phyloP scores from a whole-genome alignment of 2,888 invertebrate species.

The Amiota mariae region DNA sequence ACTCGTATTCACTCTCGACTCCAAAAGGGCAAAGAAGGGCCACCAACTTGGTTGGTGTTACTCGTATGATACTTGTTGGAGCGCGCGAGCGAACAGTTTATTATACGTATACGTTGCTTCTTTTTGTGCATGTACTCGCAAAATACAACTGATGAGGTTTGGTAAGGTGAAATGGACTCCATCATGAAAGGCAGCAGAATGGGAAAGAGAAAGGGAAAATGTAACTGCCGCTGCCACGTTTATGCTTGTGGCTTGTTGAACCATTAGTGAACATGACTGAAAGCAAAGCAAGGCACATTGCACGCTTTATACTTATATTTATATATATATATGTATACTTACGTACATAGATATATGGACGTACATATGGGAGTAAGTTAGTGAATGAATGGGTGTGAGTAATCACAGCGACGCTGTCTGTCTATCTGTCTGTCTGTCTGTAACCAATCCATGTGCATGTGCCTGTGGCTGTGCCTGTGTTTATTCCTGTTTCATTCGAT shows the following conservation, averaged over 20 bases:
- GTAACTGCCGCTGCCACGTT: slow-evolving; percentile 6
- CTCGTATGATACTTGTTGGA: slow-evolving; percentile 36
- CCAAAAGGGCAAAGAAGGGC: background rate
- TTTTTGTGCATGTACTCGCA: slow-evolving; percentile 12
- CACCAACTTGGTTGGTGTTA: background rate
- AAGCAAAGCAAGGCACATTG: slow-evolving; percentile 26
- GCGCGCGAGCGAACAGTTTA: slow-evolving; percentile 43
- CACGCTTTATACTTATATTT: background rate
- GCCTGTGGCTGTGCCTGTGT: background rate
- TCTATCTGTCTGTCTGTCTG: slow-evolving; percentile 22
- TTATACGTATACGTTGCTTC: slow-evolving; percentile 20
- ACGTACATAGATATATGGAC: background rate
- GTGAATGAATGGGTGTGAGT: slow-evolving; percentile 35
- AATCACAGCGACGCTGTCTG: slow-evolving; percentile 28
- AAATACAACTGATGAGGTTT: too few relatives aligned
- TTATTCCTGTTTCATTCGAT: background rate
- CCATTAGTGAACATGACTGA: slow-evolving; percentile 70
- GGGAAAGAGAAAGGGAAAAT: too few relatives aligned
- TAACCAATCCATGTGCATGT: background rate
- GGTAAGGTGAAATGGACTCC: too few relatives aligned
- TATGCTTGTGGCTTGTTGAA: slow-evolving; percentile 70
- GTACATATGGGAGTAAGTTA: slow-evolving; percentile 35
- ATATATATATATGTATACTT: slow-evolving; percentile 10
- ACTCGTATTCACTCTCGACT: background rate
- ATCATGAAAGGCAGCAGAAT: too few relatives aligned